phyloP scores from a whole-genome alignment of 2,888 invertebrate species.

The Myopa tessellatipennis region DNA sequence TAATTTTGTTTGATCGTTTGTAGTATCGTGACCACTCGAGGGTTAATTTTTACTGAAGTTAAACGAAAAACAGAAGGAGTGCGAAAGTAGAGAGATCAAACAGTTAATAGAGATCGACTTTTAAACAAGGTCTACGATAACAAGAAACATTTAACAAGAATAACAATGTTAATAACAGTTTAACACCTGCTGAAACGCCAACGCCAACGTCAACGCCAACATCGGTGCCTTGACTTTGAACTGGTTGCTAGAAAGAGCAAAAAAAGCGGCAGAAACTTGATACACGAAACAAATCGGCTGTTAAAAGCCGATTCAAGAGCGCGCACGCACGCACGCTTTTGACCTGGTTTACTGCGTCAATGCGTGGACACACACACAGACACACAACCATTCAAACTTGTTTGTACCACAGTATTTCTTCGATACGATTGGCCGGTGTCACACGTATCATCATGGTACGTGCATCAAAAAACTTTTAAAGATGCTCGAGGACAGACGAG shows the following conservation, averaged over 20 bases:
- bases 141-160: neutral
- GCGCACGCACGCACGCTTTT: constrained; percentile 27
- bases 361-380: neutral
- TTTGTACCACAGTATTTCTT: no score
- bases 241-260: neutral
- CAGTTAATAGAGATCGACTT: no score
- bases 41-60: no score
- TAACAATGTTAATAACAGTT: neutral
- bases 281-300: neutral
- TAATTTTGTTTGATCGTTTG: no score
- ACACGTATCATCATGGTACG: no score
- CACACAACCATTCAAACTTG: neutral
- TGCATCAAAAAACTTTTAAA: no score
- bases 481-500: no score
- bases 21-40: no score
- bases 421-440: no score
- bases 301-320: neutral
- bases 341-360: constrained; percentile 18
- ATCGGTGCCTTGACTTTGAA: constrained; percentile 19
- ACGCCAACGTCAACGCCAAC: neutral
- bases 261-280: neutral
- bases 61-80: no score
- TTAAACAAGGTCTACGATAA: no score
- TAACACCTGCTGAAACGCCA: neutral
- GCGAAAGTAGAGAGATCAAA: no score